A percentile compares a stretch with the other conserved stretches of the same genome.
phyloP scores from a whole-genome alignment of 2,113 vertebrate genomes.

The Gnathonemus echidnorhynchus region DNA sequence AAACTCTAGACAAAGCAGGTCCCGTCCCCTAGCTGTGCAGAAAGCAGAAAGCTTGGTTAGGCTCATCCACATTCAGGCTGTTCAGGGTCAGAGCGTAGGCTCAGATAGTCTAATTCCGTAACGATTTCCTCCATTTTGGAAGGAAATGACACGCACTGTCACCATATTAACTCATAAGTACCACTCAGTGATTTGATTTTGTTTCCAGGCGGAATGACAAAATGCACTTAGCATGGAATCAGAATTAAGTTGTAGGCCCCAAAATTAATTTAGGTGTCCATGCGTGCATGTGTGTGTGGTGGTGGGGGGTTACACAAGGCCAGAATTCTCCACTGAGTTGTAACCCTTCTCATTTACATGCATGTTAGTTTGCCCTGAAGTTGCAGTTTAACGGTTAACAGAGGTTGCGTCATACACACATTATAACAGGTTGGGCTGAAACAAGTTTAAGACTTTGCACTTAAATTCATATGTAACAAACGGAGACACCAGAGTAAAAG shows the following conservation, averaged over 20 bases:
- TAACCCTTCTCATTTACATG: background rate
- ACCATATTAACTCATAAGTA: background rate
- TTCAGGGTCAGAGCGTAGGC: background rate
- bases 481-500: background rate
- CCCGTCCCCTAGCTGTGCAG: background rate
- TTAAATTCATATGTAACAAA: background rate
- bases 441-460: background rate
- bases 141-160: background rate
- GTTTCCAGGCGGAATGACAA: background rate
- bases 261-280: background rate
- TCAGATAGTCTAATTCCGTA: background rate
- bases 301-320: background rate
- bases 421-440: background rate
- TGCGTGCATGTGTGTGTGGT: background rate
- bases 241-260: background rate
- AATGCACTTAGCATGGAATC: background rate
- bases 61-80: slow-evolving; percentile 8
- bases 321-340: background rate
- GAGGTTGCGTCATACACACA: background rate
- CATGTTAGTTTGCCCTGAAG: background rate
- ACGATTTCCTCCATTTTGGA: background rate
- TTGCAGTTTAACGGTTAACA: background rate
- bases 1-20: background rate
- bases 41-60: background rate
- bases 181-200: background rate